Evolutionary conservation across 2,113 vertebrate genomes (phyloP), one percentile per base, ranked within the genome.

Genomic region (Bujurquina vittata): DNA sequence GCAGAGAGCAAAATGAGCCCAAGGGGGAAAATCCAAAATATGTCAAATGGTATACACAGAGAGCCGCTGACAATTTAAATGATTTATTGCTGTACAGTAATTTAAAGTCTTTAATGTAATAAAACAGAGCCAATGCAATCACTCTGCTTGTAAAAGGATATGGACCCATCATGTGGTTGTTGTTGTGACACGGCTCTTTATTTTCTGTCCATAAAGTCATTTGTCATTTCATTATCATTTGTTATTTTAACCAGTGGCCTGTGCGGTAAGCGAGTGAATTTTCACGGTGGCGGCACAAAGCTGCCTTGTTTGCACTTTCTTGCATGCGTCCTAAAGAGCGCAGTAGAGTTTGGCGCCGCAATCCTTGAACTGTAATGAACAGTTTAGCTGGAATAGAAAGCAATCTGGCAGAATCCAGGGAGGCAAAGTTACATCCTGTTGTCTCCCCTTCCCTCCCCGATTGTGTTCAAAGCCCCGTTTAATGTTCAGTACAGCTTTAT

Each of bases 331-430:
- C 35, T 62, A 54, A 56, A 73, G 79, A 84, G 59, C 10, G 2
- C 61, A 84, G 78, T 65, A 4, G 85, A 75, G 58, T 90, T 85
- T 89, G 85, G 7, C 4, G 35, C n/a, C 15, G 56, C 83, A 80
- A 90, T 90, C 62, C 75, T 46, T 75, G 69, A 54, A 86, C 46
- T 75, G 58, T 85, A 90, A 90, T 81, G 62, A 93, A 81, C 65
- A 72, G 67, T 85, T 88, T 85, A 81, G 26, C 52, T 88, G 81
- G 65, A 82, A 63, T 82, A 76, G 62, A 82, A 90, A 91, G 69
- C 49, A 75, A 83, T 86, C 4, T 81, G 87, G 83, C 88, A 84
- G 73, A 81, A 76, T 77, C 79, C 87, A 88, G 75, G 83, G 84
- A 82, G 75, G 23, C 20, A 2, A 60, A 58, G 87, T 79, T 73